A percentile compares a stretch with the other conserved stretches of the same genome.
These are phyloP conservation scores for Lepisosteus oculatus DNA, from an alignment of 2,113 vertebrate species.

Conservation along the genomic window DNA sequence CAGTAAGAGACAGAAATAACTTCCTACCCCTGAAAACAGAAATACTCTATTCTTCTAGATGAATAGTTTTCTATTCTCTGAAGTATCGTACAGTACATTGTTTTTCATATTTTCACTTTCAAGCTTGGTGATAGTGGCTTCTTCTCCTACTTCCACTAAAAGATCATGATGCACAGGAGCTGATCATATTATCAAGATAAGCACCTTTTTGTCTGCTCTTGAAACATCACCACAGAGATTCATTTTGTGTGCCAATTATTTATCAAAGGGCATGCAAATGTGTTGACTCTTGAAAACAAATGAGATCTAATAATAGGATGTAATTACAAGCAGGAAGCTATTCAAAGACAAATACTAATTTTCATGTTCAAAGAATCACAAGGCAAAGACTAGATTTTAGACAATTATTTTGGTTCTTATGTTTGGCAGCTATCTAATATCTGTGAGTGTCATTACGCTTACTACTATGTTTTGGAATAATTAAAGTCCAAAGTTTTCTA, in stretches of 20 bases:
- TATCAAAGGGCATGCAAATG: constrained; percentile 22
- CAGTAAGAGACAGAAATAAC: too few species aligned
- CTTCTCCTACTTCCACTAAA: too few species aligned
- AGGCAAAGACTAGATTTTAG: constrained; percentile 6
- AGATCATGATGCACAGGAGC: neutral
- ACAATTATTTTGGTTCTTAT: constrained; percentile 8
- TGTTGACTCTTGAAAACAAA: constrained; percentile 16
- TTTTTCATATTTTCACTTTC: too few species aligned
- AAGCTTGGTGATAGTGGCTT: too few species aligned
- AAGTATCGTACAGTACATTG: too few species aligned
- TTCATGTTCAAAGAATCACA: constrained; percentile 20
- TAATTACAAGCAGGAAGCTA: constrained; percentile 17
- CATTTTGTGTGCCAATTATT: constrained; percentile 16
- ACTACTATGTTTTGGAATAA: constrained; percentile 4
- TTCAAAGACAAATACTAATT: constrained; percentile 24
- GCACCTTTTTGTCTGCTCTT: constrained; percentile 2
- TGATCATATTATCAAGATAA: neutral
- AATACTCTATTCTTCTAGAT: too few species aligned
- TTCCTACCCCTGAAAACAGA: too few species aligned
- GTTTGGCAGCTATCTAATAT: constrained; percentile 5
- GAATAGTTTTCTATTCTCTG: too few species aligned
- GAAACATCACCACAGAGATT: constrained; percentile 10
- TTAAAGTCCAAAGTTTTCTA: neutral
- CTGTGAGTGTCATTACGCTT: neutral
- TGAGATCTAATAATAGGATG: constrained; percentile 21